phyloP scores from a whole-genome alignment of 1,140 invertebrate genomes.

The Tetraneura akinire region DNA sequence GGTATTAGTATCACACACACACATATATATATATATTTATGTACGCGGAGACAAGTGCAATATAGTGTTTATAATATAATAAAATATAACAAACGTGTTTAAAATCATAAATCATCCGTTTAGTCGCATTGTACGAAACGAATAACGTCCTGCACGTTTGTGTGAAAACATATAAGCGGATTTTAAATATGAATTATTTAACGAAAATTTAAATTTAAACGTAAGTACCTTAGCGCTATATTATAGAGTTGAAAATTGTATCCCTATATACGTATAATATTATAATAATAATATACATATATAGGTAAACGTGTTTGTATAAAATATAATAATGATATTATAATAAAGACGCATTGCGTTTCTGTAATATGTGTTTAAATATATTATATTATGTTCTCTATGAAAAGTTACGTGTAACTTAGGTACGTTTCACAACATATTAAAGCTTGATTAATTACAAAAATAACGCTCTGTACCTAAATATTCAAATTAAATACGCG shows the following conservation, averaged over 20 bases:
- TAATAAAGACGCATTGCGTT: too few relatives aligned
- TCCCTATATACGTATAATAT: neutral
- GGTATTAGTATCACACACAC: neutral
- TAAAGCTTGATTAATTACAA: neutral
- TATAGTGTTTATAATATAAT: too few relatives aligned
- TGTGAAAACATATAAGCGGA: slow-evolving; percentile 32
- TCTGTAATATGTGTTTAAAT: too few relatives aligned
- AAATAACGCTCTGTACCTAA: too few relatives aligned
- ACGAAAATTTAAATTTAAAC: neutral
- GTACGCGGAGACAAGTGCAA: too few relatives aligned
- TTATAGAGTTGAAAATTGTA: too few relatives aligned
- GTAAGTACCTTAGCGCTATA: too few relatives aligned
- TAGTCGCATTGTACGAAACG: neutral
- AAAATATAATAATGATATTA: too few relatives aligned
- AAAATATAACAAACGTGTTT: neutral
- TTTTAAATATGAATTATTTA: slow-evolving; percentile 27
- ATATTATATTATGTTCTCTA: too few relatives aligned
- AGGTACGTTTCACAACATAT: neutral
- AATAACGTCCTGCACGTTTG: slow-evolving; percentile 2
- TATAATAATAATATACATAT: neutral
- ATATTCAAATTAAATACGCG: too few relatives aligned
- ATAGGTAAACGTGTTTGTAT: too few relatives aligned
- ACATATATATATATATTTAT: neutral
- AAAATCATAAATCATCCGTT: slow-evolving; percentile 12
- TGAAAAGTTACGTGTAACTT: too few relatives aligned